Conservation (phyloP, 2,888 invertebrate species). For the Orthosia incerta region DNA sequence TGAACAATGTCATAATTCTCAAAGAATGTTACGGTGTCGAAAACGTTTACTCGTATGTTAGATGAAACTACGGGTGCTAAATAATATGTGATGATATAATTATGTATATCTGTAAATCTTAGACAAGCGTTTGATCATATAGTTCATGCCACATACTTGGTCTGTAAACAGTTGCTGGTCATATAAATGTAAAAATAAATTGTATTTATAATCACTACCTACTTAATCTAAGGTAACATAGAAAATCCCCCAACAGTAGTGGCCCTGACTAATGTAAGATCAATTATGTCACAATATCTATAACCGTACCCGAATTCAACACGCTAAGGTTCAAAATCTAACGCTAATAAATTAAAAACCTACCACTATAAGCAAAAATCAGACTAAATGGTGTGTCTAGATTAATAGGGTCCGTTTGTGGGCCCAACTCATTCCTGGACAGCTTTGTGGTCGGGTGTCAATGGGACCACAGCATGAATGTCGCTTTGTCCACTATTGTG, state of each 20-base stretch:
- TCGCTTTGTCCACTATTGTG: constrained; percentile 28
- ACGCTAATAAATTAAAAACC: background rate
- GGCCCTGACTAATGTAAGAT: background rate
- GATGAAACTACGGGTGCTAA: no score
- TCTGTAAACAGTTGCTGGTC: background rate
- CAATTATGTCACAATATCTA: background rate
- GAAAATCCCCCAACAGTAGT: background rate
- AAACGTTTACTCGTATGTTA: no score
- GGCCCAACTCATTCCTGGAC: constrained; percentile 26
- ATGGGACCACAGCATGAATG: constrained; percentile 36
- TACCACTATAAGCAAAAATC: constrained; percentile 17
- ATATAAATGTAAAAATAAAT: background rate
- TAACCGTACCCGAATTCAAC: background rate
- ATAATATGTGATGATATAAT: no score
- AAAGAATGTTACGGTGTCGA: no score
- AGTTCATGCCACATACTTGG: background rate
- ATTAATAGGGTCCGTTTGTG: constrained; percentile 44
- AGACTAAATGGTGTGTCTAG: constrained; percentile 9
- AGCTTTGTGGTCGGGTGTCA: constrained; percentile 46
- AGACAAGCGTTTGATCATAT: no score
- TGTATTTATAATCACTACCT: background rate
- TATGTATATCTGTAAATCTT: no score
- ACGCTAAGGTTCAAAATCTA: background rate
- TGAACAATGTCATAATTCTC: no score
- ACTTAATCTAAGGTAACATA: background rate